Evolutionary conservation across 1,140 invertebrate species (phyloP), one percentile per base, ranked within the genome.

Genomic region (Drosophila murphyi): DNA sequence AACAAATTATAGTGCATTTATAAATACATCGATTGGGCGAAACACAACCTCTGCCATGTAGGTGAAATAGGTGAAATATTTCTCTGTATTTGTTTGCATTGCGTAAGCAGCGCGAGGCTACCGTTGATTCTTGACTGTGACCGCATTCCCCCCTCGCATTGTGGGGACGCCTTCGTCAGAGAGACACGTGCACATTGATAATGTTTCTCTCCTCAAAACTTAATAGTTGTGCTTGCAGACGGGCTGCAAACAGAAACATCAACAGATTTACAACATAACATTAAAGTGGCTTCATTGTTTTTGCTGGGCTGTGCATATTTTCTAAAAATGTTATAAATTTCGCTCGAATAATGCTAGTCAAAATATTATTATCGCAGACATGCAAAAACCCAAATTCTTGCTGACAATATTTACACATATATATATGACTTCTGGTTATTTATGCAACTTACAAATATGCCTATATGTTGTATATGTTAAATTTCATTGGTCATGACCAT

Each of bases 131-230:
- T 83, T 37, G 68, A 55, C 52, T 68, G 73, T 72, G 64, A 76
- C 56, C 62, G 20, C 20, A n/a, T n/a, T n/a, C 10, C 69, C 50
- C 57, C 31, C 29, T n/a, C 32, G 20, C 56, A 28, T 8, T 50
- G 37, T 5, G 28, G 47, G 60, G 55, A 56, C 57, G 67, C 70
- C 72, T 73, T 64, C 60, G 56, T 45, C 35, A 28, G 54, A 56
- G 76, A 89, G 54, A 60, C 83, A 87, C 83, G 85, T 89, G 80
- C 72, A 35, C 55, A 55, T 72, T 86, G 82, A 86, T 88, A 86
- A 77, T 62, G 57, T 34, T 2, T 34, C 34, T 34, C 5, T 2
- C 34, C 5, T 34, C 5, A n/a, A n/a, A 41, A 10, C 10, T 3
- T 41, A n/a, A n/a, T 43, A 1, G 39, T 4, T n/a, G 39, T 43